Evolutionary conservation across 1,140 invertebrate species (phyloP).

Genomic region (Pissodes strobi): DNA sequence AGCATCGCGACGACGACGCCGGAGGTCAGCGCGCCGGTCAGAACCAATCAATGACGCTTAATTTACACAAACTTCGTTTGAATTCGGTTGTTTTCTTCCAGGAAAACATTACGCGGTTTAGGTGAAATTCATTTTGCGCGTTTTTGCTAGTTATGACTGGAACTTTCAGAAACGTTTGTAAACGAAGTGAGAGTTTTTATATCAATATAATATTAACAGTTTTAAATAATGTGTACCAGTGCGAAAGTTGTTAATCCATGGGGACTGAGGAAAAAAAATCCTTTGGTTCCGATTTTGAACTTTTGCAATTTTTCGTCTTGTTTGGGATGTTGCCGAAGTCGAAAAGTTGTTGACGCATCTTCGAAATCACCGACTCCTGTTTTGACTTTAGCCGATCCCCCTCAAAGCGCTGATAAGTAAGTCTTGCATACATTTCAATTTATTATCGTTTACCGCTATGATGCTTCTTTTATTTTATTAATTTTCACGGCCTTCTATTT

Average conservation of each 20-base stretch:
- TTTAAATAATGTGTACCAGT: constrained; percentile 25
- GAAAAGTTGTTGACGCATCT: constrained; percentile 31
- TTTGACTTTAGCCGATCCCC: constrained; percentile 25
- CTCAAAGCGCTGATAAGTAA: constrained; percentile 31
- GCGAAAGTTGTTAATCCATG: constrained; percentile 35
- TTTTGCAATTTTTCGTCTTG: constrained; percentile 16
- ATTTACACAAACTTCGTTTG: constrained; percentile 34
- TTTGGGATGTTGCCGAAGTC: constrained; percentile 29
- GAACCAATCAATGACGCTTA: constrained; percentile 45
- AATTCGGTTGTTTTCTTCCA: constrained; percentile 24
- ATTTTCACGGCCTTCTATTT: too few species aligned
- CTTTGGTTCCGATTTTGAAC: constrained; percentile 3
- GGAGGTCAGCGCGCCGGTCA: constrained; percentile 47
- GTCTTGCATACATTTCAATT: too few species aligned
- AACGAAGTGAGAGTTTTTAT: too few species aligned
- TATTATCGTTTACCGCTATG: too few species aligned
- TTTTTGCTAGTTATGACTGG: too few species aligned
- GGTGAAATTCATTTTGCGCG: too few species aligned
- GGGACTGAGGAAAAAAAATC: constrained; percentile 35
- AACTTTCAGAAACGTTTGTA: neutral
- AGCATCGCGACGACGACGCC: constrained; percentile 20
- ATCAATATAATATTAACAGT: too few species aligned
- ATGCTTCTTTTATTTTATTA: too few species aligned
- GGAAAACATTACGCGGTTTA: too few species aligned
- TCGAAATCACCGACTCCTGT: constrained; percentile 32